Conservation (phyloP, 2,113 vertebrate species). For the Hiodon alosoides region DNA sequence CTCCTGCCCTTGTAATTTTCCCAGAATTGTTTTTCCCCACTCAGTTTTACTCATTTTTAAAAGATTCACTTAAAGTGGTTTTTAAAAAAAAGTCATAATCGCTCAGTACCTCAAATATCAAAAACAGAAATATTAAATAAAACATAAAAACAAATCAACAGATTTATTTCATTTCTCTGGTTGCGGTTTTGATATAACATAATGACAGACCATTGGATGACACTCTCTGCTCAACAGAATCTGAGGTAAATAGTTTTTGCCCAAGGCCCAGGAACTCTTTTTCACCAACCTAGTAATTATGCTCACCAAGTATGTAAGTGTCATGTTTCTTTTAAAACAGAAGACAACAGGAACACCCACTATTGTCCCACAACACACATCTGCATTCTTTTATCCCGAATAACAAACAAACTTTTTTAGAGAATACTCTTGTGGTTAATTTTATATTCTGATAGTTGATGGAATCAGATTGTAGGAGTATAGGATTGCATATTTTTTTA, state of each 20-base stretch:
- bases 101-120: neutral
- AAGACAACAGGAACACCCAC: neutral
- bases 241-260: slow-evolving; percentile 9
- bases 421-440: neutral
- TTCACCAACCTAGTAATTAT: neutral
- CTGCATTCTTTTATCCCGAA: neutral
- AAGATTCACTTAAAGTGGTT: no score
- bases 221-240: neutral
- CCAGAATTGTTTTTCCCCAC: no score
- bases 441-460: no score
- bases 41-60: no score
- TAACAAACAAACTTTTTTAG: neutral
- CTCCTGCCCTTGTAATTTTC: no score
- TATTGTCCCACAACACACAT: neutral
- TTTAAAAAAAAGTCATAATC: neutral
- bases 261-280: neutral
- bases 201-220: slow-evolving; percentile 10
- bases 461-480: no score
- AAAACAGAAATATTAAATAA: slow-evolving; percentile 1
- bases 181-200: neutral
- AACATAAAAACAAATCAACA: no score
- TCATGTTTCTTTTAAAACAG: neutral
- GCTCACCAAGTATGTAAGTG: slow-evolving; percentile 8
- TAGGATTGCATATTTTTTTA: no score
- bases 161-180: neutral